Evolutionary conservation across 1,140 invertebrate genomes (phyloP).

Genomic region (Drosophila prosaltans): DNA sequence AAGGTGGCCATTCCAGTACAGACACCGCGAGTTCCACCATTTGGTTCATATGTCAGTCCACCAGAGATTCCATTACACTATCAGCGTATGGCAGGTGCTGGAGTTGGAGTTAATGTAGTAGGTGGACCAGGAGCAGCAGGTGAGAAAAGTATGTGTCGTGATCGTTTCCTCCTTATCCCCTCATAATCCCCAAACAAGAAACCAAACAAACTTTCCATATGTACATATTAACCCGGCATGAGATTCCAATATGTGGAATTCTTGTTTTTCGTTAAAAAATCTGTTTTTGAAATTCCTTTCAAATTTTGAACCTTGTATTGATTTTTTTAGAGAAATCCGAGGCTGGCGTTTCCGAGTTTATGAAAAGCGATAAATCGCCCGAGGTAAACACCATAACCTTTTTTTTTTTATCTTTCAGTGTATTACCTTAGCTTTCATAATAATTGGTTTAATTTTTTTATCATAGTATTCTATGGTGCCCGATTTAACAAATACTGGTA

Average conservation of each 20-base stretch:
- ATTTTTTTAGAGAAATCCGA: conserved; percentile 66
- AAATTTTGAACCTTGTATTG: background rate
- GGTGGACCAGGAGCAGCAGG: conserved; percentile 58
- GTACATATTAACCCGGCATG: no score
- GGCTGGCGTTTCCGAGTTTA: conserved; percentile 58
- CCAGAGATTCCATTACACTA: conserved; percentile 82
- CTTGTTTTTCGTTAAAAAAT: no score
- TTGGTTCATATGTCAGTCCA: conserved; percentile 81
- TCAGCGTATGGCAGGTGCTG: conserved; percentile 68
- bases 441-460: background rate
- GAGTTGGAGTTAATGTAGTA: conserved; percentile 16
- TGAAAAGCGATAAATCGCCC: conserved; percentile 86
- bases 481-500: conserved; percentile 82
- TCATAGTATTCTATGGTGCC: conserved; percentile 86
- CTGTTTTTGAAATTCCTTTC: background rate
- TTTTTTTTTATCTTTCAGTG: no score
- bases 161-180: conserved; percentile 76
- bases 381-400: conserved; percentile 83
- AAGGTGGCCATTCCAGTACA: conserved; percentile 91
- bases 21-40: conserved; percentile 92
- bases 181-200: background rate
- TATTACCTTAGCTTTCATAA: background rate
- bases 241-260: no score
- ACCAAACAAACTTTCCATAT: no score
- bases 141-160: conserved; percentile 83